Evolutionary conservation across 2,888 invertebrate species (phyloP).

Genomic region (Xestia xanthographa): DNA sequence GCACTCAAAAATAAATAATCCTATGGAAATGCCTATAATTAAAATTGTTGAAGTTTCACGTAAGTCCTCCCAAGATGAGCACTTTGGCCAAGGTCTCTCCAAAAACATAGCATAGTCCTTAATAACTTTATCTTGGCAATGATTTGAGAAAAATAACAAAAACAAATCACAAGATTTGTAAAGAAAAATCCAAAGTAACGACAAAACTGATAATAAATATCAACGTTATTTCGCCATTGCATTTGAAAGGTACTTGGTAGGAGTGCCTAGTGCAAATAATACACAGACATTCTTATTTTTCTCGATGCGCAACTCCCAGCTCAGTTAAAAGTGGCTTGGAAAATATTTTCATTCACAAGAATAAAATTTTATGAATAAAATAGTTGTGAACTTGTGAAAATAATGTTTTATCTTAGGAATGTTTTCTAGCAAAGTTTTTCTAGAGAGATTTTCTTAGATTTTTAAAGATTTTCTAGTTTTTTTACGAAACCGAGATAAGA

Average conservation of each 20-base stretch:
- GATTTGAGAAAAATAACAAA: not conserved
- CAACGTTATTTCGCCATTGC: slow-evolving; percentile 36
- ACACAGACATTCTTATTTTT: slow-evolving; percentile 22
- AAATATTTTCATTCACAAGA: slow-evolving; percentile 12
- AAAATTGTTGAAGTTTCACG: not conserved
- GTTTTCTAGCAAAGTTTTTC: not conserved
- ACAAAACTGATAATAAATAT: slow-evolving; percentile 19
- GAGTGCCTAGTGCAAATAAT: slow-evolving; percentile 17
- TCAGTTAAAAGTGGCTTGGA: not conserved
- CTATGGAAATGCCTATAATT: not conserved
- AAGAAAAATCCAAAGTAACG: slow-evolving; percentile 27
- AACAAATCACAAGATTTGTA: not conserved
- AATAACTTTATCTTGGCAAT: not conserved
- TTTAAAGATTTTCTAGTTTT: not conserved
- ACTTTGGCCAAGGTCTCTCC: not conserved
- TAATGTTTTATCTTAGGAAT: not conserved
- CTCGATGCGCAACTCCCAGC: not conserved
- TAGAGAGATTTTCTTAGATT: too few relatives aligned
- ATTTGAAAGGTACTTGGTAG: slow-evolving; percentile 31
- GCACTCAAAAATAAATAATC: not conserved
- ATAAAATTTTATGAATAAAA: slow-evolving; percentile 17
- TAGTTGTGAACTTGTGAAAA: slow-evolving; percentile 8
- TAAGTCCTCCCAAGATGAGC: not conserved
- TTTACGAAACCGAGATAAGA: not conserved
- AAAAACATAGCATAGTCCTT: not conserved